Evolutionary conservation across 2,888 invertebrate species (phyloP).

Genomic region (Pheosia gnoma): DNA sequence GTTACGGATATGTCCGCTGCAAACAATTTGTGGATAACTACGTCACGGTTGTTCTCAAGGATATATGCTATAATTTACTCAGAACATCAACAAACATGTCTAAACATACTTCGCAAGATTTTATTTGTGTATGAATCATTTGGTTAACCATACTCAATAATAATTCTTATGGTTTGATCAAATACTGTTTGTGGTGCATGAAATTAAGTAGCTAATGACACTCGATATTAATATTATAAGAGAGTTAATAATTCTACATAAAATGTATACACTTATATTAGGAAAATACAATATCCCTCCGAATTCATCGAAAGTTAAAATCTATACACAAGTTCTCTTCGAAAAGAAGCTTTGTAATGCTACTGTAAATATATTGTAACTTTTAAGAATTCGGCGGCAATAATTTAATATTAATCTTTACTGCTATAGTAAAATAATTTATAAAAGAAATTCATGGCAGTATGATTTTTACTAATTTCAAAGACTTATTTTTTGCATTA

Average conservation of each 20-base stretch:
- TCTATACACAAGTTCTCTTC: too few relatives aligned
- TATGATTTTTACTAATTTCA: slow-evolving; percentile 32
- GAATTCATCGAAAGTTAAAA: too few relatives aligned
- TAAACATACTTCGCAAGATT: background rate
- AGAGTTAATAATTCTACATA: slow-evolving; percentile 56
- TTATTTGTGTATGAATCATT: too few relatives aligned
- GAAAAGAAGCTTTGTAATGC: too few relatives aligned
- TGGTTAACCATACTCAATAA: background rate
- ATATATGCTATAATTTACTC: background rate
- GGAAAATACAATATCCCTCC: slow-evolving; percentile 52
- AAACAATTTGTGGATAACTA: slow-evolving; percentile 10
- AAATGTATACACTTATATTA: slow-evolving; percentile 61
- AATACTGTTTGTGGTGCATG: slow-evolving; percentile 50
- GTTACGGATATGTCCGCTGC: slow-evolving; percentile 53
- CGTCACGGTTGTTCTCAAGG: too few relatives aligned
- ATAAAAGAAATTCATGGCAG: slow-evolving; percentile 45
- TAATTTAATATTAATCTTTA: slow-evolving; percentile 30
- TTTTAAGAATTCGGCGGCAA: too few relatives aligned
- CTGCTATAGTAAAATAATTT: slow-evolving; percentile 34
- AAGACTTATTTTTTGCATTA: background rate
- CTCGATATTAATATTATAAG: slow-evolving; percentile 42
- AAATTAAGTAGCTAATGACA: slow-evolving; percentile 53
- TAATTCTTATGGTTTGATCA: slow-evolving; percentile 37
- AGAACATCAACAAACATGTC: background rate
- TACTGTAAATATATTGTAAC: too few relatives aligned